phyloP scores from a whole-genome alignment of 2,113 vertebrate species.

The Sturnira hondurensis region DNA sequence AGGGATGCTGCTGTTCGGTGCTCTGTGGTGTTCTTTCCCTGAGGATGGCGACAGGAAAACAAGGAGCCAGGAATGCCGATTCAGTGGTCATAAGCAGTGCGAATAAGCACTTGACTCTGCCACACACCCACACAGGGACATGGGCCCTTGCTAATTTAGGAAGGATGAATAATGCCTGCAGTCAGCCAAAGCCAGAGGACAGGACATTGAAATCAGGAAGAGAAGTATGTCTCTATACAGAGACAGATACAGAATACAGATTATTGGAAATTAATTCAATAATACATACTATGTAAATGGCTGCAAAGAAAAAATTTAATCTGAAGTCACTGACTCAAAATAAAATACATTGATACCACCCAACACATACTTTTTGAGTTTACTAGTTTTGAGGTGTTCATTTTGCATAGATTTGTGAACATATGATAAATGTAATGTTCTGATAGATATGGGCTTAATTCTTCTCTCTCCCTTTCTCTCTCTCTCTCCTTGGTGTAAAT shows the following conservation, averaged over 20 bases:
- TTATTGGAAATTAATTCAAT: not conserved
- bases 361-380: not conserved
- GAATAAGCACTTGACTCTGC: not conserved
- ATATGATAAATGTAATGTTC: not conserved
- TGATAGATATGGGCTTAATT: not conserved
- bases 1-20: not conserved
- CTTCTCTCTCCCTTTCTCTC: not conserved
- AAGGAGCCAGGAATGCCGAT: not conserved
- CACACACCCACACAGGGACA: not conserved
- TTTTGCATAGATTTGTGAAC: slow-evolving; percentile 14
- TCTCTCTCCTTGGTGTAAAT: not conserved
- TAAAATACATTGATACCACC: not conserved
- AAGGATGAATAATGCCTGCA: not conserved
- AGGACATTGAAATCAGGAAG: not conserved
- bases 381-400: not conserved
- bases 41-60: not conserved
- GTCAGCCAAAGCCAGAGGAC: not conserved
- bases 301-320: not conserved
- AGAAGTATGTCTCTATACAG: not conserved
- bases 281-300: not conserved
- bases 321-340: not conserved
- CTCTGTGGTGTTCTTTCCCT: not conserved
- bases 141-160: not conserved
- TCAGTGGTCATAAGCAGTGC: not conserved
- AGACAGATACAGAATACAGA: not conserved